Evolutionary conservation across 2,797 vertebrate genomes (phyloP).

Genomic region (Smutsia temminckii): DNA sequence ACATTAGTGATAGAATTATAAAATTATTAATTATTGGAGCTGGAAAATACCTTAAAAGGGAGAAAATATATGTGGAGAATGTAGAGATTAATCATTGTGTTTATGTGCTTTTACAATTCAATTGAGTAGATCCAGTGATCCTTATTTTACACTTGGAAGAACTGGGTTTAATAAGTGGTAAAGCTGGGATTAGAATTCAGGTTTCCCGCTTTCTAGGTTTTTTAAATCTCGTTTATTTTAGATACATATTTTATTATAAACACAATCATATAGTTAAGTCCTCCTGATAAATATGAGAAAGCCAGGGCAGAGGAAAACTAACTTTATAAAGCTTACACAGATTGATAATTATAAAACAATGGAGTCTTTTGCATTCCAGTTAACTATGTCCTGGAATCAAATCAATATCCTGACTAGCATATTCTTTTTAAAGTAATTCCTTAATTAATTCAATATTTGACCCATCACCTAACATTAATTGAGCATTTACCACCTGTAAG

Average conservation of each 20-base stretch:
- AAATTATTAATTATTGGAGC: background rate
- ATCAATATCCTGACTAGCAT: background rate
- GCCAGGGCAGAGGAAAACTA: background rate
- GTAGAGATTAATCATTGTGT: background rate
- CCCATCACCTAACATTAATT: background rate
- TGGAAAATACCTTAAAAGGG: background rate
- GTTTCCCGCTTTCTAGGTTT: background rate
- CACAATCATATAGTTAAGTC: background rate
- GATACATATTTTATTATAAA: background rate
- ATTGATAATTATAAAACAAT: background rate
- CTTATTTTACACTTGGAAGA: background rate
- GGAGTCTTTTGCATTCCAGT: background rate
- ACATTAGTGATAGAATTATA: background rate
- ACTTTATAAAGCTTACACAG: background rate
- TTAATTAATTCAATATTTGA: background rate
- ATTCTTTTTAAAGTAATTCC: background rate
- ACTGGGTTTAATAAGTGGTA: background rate
- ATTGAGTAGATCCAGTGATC: background rate
- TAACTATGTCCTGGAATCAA: background rate
- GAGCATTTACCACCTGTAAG: background rate
- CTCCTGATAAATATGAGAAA: background rate
- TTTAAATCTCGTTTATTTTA: background rate
- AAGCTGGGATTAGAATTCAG: background rate
- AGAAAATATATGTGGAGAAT: background rate
- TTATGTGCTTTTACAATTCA: background rate